phyloP scores from a whole-genome alignment of 2,113 vertebrate genomes.

The Nycticebus coucang region DNA sequence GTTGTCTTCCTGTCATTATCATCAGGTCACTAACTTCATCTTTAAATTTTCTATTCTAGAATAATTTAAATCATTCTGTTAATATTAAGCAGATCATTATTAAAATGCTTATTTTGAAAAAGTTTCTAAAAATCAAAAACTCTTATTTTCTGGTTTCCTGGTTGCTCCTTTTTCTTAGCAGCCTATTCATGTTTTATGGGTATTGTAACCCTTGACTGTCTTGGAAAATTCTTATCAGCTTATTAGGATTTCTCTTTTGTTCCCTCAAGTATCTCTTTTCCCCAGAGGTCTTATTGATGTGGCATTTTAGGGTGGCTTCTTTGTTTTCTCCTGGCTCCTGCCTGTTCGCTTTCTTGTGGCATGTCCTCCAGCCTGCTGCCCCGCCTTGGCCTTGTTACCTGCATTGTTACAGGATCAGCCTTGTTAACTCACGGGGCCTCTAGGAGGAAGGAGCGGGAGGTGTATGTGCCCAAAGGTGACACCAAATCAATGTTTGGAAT shows the following conservation, averaged over 20 bases:
- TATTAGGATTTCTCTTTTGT: not conserved
- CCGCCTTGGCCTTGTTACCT: not conserved
- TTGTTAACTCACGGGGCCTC: not conserved
- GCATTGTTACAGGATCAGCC: not conserved
- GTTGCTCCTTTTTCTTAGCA: not conserved
- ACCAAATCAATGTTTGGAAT: not conserved
- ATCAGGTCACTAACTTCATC: not conserved
- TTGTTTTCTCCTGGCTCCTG: rapidly evolving
- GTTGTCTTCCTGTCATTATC: not conserved
- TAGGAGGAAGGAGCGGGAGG: not conserved
- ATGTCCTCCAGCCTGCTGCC: not conserved
- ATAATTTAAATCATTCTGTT: no score
- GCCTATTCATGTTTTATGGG: not conserved
- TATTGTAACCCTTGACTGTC: not conserved
- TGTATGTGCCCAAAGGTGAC: not conserved
- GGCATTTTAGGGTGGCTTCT: not conserved
- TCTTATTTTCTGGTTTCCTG: not conserved
- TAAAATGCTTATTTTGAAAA: not conserved
- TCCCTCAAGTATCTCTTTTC: not conserved
- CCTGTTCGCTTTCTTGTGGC: not conserved
- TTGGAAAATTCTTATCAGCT: not conserved
- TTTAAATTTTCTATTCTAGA: not conserved
- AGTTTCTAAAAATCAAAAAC: not conserved
- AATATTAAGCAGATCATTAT: not conserved
- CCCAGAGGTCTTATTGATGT: not conserved